Base-by-base conservation (phyloP, 2,888 invertebrate genomes). In the Drosophila affinis region DNA sequence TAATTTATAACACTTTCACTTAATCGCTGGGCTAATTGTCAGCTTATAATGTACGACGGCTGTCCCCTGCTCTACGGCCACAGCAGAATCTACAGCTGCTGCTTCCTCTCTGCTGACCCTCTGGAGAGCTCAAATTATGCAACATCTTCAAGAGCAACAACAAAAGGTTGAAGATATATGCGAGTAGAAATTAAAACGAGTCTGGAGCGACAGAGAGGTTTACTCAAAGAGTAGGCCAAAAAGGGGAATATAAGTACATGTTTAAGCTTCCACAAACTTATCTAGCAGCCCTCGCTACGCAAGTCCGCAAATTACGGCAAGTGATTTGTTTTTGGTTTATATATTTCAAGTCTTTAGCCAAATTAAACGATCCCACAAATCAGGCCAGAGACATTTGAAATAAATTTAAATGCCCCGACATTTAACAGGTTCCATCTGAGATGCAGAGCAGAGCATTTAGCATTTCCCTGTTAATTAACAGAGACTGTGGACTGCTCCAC, bases 1-100 rank as follows among this genome's bases (percentile, higher is more conserved):
- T 73, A 81, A 79, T 86, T 83, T 75, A 85, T 81, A 85, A 73
- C 78, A 81, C 85, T 88, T 88, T 85, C 88, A 78, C 88, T 76
- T 88, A 84, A 83, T 67, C 29, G 72, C 61, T 58, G 52, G 53
- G 65, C 74, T 83, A 86, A 83, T 81, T 81, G 77, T 76, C 72
- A 21, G 45, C 54, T 62, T 57, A 49, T 54, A 54, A 62, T 54
- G 56, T 46, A 32, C 14, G 39, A 14, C 6, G 0, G 14, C 14
- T 5, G 39, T 14, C 39, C 14, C 5, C 39, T 14, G 39, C 14
- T 12, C 34, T 34, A 34, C 5, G 14, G 32, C 34, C 14, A 34
- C 5, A 14, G 32, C 34, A 5, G 14, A 1, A 14, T 10, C 34
- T 34, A 34, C 5, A 14, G 32, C 32, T 32, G 24, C 24, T 24